Base-by-base conservation (phyloP, 2,888 invertebrate species). In the Patella depressa region DNA sequence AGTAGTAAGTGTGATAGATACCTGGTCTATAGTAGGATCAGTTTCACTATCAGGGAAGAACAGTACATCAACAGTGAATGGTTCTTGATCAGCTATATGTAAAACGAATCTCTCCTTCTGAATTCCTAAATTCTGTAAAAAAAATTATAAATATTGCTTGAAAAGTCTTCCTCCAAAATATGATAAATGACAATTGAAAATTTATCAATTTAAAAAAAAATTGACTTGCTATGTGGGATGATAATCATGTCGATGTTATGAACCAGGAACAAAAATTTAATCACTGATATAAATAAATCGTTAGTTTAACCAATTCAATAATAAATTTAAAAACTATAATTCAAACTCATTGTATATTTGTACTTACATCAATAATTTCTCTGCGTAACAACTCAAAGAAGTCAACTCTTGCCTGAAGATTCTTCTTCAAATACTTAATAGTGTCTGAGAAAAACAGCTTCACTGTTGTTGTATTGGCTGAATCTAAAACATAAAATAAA, bases 381-480 rank as follows among this genome's bases (percentile, higher is more conserved):
- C 78, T 71, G 29, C 71, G 74, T 12, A 83, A 72, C 53, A 81
- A 75, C n/a, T 78, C 59, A 15, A 76, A 71, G 19, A 81, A 74
- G 53, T 74, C 69, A n/a, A 73, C 65, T 72, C 79, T 78, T 70
- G 75, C 76, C 57, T 74, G 71, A 72, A 79, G 76, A 24, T 75
- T 73, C 17, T 71, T 72, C 7, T 81, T 83, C 19, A 71, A 55
- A 74, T 45, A 45, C 45, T 86, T 79, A 14, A 85, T 84, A 74
- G 83, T 84, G 14, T 74, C 77, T 11, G 85, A 84, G 78, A 88
- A 86, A 72, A 78, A 78, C 0, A 87, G 78, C 54, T 84, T 78
- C 2, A 87, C 80, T 69, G 85, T 85, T n/a, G 81, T 83, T 2
- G 83, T 78, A 11, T 85, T 80, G 53, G 83, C 87, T 86, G 82